Base-by-base conservation (phyloP, 2,797 vertebrate species). In the Pelochelys cantorii region DNA sequence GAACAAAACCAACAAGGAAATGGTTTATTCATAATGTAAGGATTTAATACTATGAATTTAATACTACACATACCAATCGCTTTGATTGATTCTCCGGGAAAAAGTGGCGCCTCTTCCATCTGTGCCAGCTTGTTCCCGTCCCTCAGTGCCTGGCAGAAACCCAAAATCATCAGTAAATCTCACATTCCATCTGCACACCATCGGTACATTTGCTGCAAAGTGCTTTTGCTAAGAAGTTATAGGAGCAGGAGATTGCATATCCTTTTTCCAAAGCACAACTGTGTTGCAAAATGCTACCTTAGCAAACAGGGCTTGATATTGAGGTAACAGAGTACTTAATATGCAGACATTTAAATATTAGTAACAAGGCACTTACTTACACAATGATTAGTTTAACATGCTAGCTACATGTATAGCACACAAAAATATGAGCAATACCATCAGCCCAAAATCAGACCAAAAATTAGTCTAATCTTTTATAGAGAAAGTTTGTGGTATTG, bases 61-160 rank as follows among this genome's bases (percentile, higher is more conserved):
- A 55, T 14, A 48, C 84, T 77, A 83, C 71, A 95, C 97, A 97
- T 93, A 99, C 99, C 99, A 62, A 99, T 98, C 57, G 98, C 98
- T 97, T 99, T 98, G 97, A 99, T 97, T 77, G 98, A 98, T 97
- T 99, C 99, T 95, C 99, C 99, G 22, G 99, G 99, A 85, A 99
- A 98, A 96, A 99, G 98, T 8, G 99, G 99, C 14, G 99, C 98
- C 96, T 99, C 99, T 94, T 99, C 98, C 98, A 99, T 98, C 97
- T 98, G 98, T 68, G 97, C 98, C 86, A 98, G 98, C 54, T 98
- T 98, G 97, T 98, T 98, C 54, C 98, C 98, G 93, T 98, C 99
- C 96, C 98, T 98, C 84, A 99, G 97, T 57, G 98, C 98, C 96
- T 99, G 98, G 97, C 97, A 96, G 95, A 92, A 96, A 97, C 57